Base-by-base conservation (phyloP, 2,113 vertebrate genomes). In the Aldabrachelys gigantea region DNA sequence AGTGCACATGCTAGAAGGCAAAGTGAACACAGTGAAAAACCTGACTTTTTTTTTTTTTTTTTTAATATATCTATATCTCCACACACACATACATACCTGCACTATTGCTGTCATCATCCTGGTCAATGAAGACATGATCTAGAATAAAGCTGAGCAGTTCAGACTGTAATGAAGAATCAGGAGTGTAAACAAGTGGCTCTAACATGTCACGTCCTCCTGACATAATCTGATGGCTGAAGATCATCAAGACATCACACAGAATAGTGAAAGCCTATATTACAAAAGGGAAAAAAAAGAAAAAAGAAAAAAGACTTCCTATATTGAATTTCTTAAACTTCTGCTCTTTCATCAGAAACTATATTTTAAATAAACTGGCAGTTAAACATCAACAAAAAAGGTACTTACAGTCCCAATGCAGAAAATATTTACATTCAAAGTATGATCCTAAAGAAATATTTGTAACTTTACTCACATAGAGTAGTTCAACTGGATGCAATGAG, bases 221-320 rank as follows among this genome's bases (percentile, higher is more conserved):
- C 98, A 99, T 99, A 97, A 99, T 99, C 98, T 99, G 99, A 98
- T 99, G 99, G 98, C 99, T 99, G 98, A 99, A 99, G 98, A 99
- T 99, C 98, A 99, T 99, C 98, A 99, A 98, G 75, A 99, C 98
- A 93, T 99, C 99, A 97, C 99, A 99, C 0, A 99, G 98, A 98
- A 99, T 99, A 95, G 99, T 99, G 98, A 99, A 99, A 54, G 99
- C 99, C 99, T 99, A 95, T 78, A 50, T 90, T 89, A 93, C 92
- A 93, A 93, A 90, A 76, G 97, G 44, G 44, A 44, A 29, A 44
- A 92, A 38, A 44, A 29, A 44, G 92, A 38, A 91, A 93, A 92
- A 93, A 91, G 88, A 79, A 97, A 31, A 47, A 93, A 38, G n/a
- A 38, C 8, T 38, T 38, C 19, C n/a, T 72, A n/a, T 72, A 22